Evolutionary conservation across 2,113 vertebrate species (phyloP).

Genomic region (Speoplatyrhinus poulsoni): DNA sequence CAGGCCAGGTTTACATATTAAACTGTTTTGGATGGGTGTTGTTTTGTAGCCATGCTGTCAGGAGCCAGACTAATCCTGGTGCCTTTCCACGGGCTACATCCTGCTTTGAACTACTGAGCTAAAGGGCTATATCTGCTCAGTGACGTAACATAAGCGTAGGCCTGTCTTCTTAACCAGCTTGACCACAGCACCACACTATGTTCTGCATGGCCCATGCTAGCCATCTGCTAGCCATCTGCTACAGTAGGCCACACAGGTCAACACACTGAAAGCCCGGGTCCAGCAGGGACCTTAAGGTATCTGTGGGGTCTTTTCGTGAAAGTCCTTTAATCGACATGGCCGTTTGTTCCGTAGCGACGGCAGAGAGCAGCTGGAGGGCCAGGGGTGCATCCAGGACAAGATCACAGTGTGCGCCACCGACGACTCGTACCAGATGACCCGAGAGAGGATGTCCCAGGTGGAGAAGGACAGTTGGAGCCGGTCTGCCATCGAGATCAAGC

Average conservation of each 20-base stretch:
- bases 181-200: conserved; percentile 42
- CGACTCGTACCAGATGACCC: conserved; percentile 79
- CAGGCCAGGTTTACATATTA: conserved; percentile 17
- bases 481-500: conserved; percentile 77
- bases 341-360: conserved; percentile 57
- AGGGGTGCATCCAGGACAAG: conserved; percentile 85
- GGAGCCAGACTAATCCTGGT: conserved; percentile 42
- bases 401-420: conserved; percentile 85
- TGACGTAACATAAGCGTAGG: conserved; percentile 57
- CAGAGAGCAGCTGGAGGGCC: conserved; percentile 76
- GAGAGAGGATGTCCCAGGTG: conserved; percentile 74
- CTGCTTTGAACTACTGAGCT: conserved; percentile 34
- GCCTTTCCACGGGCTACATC: conserved; percentile 34
- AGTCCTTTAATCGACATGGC: neutral
- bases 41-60: conserved; percentile 35
- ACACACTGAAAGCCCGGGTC: no score
- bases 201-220: conserved; percentile 12
- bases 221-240: conserved; percentile 21
- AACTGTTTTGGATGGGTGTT: conserved; percentile 28
- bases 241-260: neutral
- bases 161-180: conserved; percentile 36
- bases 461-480: conserved; percentile 80
- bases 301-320: neutral
- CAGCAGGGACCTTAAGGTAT: neutral
- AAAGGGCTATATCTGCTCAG: conserved; percentile 44